Evolutionary conservation across 2,888 invertebrate species (phyloP), one percentile per base, ranked within the genome.

Genomic region (Hypomecis punctinalis): DNA sequence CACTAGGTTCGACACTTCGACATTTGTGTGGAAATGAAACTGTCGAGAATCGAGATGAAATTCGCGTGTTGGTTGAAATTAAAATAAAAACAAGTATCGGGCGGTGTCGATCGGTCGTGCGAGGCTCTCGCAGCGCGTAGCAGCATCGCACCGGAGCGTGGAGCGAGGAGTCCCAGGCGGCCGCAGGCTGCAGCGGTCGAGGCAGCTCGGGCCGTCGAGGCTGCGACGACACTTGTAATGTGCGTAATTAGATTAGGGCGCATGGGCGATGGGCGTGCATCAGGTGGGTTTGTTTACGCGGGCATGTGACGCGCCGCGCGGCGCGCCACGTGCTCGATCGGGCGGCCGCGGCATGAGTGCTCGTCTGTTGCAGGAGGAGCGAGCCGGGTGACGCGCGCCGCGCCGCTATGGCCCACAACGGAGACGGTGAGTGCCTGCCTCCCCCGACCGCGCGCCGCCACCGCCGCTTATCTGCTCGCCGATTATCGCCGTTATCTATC

Each of bases 371-470:
- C 40, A 53, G 52, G 40, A 42, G 52, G 52, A 11, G 67, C 58
- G 56, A 55, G 46, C 68, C 42, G 67, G 64, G 59, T 60, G 68
- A 63, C 49, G 66, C 42, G 5, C 43, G 54, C 54, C 35, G 61
- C 54, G 66, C 68, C 69, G 72, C 73, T 77, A 89, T 89, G 89
- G 84, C 82, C 77, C 86, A 88, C 67, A 89, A 90, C 76, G 89
- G 89, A 42, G 86, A 89, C 67, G 88, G 88, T 88, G 71, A 88
- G 87, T 72, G 33, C 37, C 8, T 10, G 0, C 23, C 23, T 33
- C 33, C 53, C 10, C 43, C 42, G 8, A n/a, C 35, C 45, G 45
- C 45, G n/a, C n/a, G 6, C 5, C 13, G 40, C 40, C n/a, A n/a
- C n/a, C 9, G 23, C 23, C 7, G 40, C 40, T 52, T 52, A 52